Evolutionary conservation across 1,140 invertebrate species (phyloP), one percentile per base, ranked within the genome.

Genomic region (Trichoplusia ni): DNA sequence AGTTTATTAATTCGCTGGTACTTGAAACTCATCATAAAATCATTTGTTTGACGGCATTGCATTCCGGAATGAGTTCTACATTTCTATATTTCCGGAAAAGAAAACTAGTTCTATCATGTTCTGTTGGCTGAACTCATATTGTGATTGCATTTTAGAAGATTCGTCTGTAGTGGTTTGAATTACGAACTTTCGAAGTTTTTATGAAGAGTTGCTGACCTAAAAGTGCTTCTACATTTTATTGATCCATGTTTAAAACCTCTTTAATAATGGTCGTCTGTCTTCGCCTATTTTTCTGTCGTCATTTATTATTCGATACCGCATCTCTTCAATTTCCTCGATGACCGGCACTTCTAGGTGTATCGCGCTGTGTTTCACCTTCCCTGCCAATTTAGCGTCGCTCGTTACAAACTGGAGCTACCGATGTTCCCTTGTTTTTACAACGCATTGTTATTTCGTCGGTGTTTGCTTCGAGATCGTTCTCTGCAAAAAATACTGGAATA

Each of bases 331-430:
- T 58, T 16, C 25, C 8, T 11, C 13, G 2, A 9, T 58, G 54
- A 42, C 37, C 14, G 27, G 25, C 38, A 21, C 38, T 44, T 58
- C 38, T 23, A 58, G 54, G 1, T 31, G 38, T 44, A 58, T 21
- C 23, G 38, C n/a, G 19, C 13, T 31, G 14, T 44, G 54, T 58
- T 40, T 21, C 38, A 58, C 38, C 23, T 58, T 44, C 54, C 54
- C 38, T 44, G 23, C 38, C 54, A 58, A 58, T 58, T 58, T 58
- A 27, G 11, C 23, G 38, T 29, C 38, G 14, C 54, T 58, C 54
- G 54, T 44, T 44, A 31, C 54, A 25, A 29, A 14, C 38, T 29
- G 46, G n/a, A 44, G 37, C 54, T 7, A 31, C 54, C 38, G 37
- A 42, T 58, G 54, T 42, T 58, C 9, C 38, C 16, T 7, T 9